Conservation (phyloP, 2,113 vertebrate species). For the Sebastes fasciatus region DNA sequence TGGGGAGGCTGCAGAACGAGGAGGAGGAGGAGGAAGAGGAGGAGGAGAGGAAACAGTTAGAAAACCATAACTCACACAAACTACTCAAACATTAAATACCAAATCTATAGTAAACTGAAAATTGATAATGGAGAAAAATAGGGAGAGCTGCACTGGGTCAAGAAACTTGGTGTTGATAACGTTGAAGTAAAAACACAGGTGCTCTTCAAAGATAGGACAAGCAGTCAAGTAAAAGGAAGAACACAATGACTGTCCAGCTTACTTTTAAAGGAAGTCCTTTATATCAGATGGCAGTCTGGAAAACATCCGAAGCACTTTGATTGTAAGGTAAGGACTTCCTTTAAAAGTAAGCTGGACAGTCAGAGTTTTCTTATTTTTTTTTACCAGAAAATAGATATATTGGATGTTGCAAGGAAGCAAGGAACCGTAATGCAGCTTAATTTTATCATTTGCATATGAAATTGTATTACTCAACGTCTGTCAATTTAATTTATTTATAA, state of each 20-base stretch:
- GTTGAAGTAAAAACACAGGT: too few relatives aligned
- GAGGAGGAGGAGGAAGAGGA: neutral
- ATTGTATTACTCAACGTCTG: neutral
- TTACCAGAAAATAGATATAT: neutral
- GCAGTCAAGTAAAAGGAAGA: too few relatives aligned
- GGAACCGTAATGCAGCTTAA: neutral
- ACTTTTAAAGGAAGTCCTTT: too few relatives aligned
- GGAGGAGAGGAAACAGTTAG: neutral
- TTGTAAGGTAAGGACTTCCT: too few relatives aligned
- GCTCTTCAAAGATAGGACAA: too few relatives aligned
- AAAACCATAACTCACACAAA: neutral
- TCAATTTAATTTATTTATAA: neutral
- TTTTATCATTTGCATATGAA: neutral
- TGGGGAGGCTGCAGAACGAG: slow-evolving; percentile 88
- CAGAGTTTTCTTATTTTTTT: too few relatives aligned
- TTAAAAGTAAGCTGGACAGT: too few relatives aligned
- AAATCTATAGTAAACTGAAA: neutral
- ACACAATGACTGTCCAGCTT: too few relatives aligned
- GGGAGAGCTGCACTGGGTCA: too few relatives aligned
- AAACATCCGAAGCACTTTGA: too few relatives aligned
- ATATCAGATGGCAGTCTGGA: too few relatives aligned
- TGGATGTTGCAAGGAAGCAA: neutral
- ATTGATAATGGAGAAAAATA: neutral
- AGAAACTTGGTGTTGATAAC: too few relatives aligned
- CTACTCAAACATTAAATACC: neutral